phyloP scores from a whole-genome alignment of 1,140 invertebrate genomes.

The Trachymyrmex cornetzi region DNA sequence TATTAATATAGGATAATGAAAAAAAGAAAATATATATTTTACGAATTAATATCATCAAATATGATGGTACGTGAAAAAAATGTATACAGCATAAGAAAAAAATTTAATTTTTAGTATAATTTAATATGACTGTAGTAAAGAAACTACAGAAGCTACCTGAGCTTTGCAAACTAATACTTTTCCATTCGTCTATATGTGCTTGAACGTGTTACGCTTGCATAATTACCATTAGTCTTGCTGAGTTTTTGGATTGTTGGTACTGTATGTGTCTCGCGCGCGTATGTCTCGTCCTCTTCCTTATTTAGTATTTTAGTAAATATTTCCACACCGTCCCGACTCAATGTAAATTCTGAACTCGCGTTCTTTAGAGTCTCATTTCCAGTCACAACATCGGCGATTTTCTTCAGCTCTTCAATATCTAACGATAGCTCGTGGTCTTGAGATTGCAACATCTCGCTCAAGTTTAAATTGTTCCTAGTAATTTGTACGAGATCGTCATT shows the following conservation, averaged over 20 bases:
- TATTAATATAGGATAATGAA: not conserved
- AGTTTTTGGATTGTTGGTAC: slow-evolving; percentile 69
- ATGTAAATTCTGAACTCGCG: slow-evolving; percentile 85
- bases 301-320: slow-evolving; percentile 90
- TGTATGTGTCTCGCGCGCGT: slow-evolving; percentile 70
- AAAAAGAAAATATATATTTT: not conserved
- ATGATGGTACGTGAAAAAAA: not conserved
- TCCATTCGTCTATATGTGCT: not conserved
- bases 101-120: not conserved
- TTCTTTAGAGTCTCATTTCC: slow-evolving; percentile 75
- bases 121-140: not conserved
- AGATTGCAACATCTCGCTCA: not conserved
- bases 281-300: slow-evolving; percentile 84
- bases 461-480: slow-evolving; percentile 53
- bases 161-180: slow-evolving; percentile 6
- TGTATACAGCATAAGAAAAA: not conserved
- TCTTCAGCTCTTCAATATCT: slow-evolving; percentile 71
- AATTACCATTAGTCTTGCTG: slow-evolving; percentile 75
- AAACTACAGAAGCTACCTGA: not conserved
- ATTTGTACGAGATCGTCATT: slow-evolving; percentile 63
- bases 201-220: not conserved
- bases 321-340: slow-evolving; percentile 89
- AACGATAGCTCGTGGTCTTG: not conserved
- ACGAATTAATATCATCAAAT: not conserved
- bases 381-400: slow-evolving; percentile 79